phyloP scores from a whole-genome alignment of 2,113 vertebrate genomes.

The Carassius auratus region DNA sequence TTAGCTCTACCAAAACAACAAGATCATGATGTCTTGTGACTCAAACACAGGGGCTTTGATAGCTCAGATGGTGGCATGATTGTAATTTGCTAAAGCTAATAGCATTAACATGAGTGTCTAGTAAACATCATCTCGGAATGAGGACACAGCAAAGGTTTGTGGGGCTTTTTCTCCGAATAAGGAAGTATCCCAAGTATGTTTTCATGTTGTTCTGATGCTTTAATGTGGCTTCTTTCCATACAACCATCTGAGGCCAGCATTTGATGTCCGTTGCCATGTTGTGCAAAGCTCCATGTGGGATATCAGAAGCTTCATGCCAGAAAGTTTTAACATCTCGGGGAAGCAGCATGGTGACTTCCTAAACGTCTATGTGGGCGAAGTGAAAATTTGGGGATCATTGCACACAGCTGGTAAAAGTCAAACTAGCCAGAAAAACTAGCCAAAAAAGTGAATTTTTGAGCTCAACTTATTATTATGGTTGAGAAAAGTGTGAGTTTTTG shows the following conservation, averaged over 20 bases:
- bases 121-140: slow-evolving; percentile 40
- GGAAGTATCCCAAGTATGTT: background rate
- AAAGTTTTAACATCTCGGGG: background rate
- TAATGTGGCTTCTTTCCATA: slow-evolving; percentile 15
- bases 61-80: slow-evolving; percentile 35
- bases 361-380: background rate
- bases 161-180: slow-evolving; percentile 28
- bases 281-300: background rate
- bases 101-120: slow-evolving; percentile 40
- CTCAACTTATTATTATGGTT: background rate
- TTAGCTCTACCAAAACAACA: slow-evolving; percentile 43
- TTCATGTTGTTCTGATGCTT: background rate
- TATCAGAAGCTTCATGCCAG: background rate
- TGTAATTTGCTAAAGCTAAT: slow-evolving; percentile 52
- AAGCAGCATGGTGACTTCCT: slow-evolving; percentile 26
- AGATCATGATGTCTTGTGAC: slow-evolving; percentile 49
- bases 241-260: slow-evolving; percentile 1
- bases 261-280: slow-evolving; percentile 39
- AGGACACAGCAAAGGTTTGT: slow-evolving; percentile 25
- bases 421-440: slow-evolving; percentile 1
- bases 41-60: slow-evolving; percentile 21
- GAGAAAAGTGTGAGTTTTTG: background rate
- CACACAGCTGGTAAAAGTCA: background rate
- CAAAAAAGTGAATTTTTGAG: background rate
- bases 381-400: slow-evolving; percentile 26